Evolutionary conservation across 2,113 vertebrate species (phyloP).

Genomic region (Gallinago paraguaiae): DNA sequence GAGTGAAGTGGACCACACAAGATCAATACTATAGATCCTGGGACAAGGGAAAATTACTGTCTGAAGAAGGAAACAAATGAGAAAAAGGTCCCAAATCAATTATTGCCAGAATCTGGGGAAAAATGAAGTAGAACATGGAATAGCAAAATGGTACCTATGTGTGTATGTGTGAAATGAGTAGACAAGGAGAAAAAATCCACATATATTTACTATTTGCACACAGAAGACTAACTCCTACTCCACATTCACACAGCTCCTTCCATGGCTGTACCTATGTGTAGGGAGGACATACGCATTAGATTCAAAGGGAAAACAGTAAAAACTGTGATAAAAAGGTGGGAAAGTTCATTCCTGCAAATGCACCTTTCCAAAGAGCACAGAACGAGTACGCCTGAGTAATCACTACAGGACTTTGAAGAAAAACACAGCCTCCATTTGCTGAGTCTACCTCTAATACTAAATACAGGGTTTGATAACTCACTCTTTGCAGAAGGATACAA

Average conservation of each 20-base stretch:
- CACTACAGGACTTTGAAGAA: background rate
- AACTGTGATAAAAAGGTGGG: background rate
- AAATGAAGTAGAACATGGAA: background rate
- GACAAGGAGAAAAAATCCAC: background rate
- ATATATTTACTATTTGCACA: background rate
- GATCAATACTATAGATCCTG: conserved; percentile 47
- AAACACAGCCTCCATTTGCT: background rate
- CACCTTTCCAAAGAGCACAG: background rate
- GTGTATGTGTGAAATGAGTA: background rate
- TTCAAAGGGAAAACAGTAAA: background rate
- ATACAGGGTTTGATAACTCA: background rate
- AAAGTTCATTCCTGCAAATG: background rate
- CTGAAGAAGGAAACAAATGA: conserved; percentile 11
- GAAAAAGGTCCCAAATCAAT: background rate
- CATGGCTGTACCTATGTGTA: background rate
- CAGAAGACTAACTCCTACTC: background rate
- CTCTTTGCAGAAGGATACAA: background rate
- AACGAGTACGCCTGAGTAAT: background rate
- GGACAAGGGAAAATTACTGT: conserved; percentile 11
- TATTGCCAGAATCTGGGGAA: background rate
- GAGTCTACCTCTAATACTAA: background rate
- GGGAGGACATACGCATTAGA: background rate
- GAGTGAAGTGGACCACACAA: background rate
- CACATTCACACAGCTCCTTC: background rate
- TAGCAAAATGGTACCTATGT: background rate